A percentile compares a stretch with the other conserved stretches of the same genome.
phyloP scores from a whole-genome alignment of 2,113 vertebrate genomes.

The Eulemur macaco region DNA sequence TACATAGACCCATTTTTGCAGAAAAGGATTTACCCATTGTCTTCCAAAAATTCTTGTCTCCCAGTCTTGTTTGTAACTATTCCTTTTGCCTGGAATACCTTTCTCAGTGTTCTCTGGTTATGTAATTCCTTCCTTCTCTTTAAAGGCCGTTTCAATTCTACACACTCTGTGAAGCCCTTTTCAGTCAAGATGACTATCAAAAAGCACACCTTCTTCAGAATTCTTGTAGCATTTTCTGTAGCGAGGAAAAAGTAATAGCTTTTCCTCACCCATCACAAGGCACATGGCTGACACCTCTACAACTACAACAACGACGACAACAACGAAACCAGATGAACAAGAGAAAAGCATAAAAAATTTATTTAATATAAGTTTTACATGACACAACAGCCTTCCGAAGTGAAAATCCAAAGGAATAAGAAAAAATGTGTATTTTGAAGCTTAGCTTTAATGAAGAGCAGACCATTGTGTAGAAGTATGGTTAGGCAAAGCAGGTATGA shows the following conservation, averaged over 20 bases:
- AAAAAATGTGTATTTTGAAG: neutral
- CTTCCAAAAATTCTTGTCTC: conserved; percentile 5
- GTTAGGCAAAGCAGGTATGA: neutral
- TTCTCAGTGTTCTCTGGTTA: neutral
- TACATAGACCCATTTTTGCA: neutral
- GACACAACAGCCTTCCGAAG: neutral
- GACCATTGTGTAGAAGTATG: neutral
- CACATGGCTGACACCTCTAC: neutral
- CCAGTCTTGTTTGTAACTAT: neutral
- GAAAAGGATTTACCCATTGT: neutral
- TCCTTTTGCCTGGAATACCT: neutral
- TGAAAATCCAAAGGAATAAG: neutral
- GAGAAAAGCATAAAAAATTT: neutral
- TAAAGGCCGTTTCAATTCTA: neutral
- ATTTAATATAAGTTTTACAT: neutral
- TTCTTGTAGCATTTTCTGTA: neutral
- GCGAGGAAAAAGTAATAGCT: neutral
- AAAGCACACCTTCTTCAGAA: neutral
- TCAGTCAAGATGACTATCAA: neutral
- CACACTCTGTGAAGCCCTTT: neutral
- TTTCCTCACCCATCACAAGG: neutral
- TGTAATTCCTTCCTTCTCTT: neutral
- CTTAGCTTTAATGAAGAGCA: neutral
- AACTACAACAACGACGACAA: neutral
- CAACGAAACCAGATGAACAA: neutral